A percentile compares a stretch with the other conserved stretches of the same genome.
Conservation (phyloP, 2,797 vertebrate genomes). For the Leucoraja ocellata region DNA sequence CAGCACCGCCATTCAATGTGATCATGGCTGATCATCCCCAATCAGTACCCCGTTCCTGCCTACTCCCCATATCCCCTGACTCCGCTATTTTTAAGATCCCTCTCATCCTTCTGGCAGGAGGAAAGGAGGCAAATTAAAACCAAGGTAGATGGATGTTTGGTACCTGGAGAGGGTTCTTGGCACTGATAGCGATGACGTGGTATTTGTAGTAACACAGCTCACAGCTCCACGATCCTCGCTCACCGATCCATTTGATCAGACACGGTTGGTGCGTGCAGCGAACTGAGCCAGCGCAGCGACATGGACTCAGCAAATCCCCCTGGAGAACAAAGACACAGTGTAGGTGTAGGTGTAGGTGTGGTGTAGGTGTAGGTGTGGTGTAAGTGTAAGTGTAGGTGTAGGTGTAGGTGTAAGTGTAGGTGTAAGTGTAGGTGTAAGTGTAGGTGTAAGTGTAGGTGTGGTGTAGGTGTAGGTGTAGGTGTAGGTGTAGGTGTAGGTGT, state of each 20-base stretch:
- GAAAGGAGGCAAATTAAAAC: slow-evolving; percentile 38
- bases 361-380: no score
- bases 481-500: no score
- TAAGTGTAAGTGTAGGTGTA: no score
- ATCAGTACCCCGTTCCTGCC: no score
- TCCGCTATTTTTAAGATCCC: no score
- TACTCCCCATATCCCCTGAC: no score
- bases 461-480: no score
- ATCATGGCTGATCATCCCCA: no score
- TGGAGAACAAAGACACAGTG: slow-evolving; percentile 47
- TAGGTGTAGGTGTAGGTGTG: neutral
- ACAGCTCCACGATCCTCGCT: slow-evolving; percentile 95
- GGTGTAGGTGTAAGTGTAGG: no score
- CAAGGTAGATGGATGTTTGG: slow-evolving; percentile 40
- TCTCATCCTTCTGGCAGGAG: neutral
- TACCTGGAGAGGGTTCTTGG: slow-evolving; percentile 98
- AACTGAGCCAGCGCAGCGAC: slow-evolving; percentile 88
- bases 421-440: no score
- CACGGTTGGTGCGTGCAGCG: slow-evolving; percentile 91
- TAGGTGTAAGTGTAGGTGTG: no score
- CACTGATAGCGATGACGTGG: slow-evolving; percentile 98
- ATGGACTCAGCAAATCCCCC: slow-evolving; percentile 95
- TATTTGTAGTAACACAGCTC: slow-evolving; percentile 99
- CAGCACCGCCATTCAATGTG: no score
- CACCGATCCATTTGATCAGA: slow-evolving; percentile 95